Conservation (phyloP, 2,797 vertebrate genomes). For the Takifugu rubripes region DNA sequence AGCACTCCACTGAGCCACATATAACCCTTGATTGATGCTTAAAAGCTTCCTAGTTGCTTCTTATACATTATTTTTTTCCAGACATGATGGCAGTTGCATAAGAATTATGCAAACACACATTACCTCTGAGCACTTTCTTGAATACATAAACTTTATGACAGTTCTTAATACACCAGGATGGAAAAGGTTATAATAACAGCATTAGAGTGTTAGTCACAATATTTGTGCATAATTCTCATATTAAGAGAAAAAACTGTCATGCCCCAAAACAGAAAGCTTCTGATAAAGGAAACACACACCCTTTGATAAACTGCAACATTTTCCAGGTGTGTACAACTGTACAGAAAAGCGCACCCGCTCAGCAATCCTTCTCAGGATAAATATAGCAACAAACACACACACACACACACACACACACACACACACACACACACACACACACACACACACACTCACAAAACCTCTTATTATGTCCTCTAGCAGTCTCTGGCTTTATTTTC, state of each 20-base stretch:
- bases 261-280: too few species aligned
- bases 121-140: conserved; percentile 38
- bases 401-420: neutral
- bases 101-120: conserved; percentile 25
- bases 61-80: conserved; percentile 37
- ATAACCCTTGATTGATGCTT: conserved; percentile 38
- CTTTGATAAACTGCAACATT: neutral
- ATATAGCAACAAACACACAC: conserved; percentile 27
- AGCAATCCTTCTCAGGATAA: conserved; percentile 42
- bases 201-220: too few species aligned
- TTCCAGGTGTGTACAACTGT: neutral
- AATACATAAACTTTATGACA: conserved; percentile 1
- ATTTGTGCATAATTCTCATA: too few species aligned
- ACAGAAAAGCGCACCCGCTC: conserved; percentile 21
- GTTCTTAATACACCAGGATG: too few species aligned
- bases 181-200: too few species aligned
- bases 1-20: conserved; percentile 26
- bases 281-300: too few species aligned
- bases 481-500: conserved; percentile 27
- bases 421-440: neutral
- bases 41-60: conserved; percentile 36
- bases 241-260: too few species aligned
- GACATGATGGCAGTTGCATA: conserved; percentile 27
- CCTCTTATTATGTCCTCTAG: conserved; percentile 22
- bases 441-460: neutral